These are phyloP conservation scores for Cotesia typhae DNA, from an alignment of 1,140 invertebrate species.

Conservation along the genomic window DNA sequence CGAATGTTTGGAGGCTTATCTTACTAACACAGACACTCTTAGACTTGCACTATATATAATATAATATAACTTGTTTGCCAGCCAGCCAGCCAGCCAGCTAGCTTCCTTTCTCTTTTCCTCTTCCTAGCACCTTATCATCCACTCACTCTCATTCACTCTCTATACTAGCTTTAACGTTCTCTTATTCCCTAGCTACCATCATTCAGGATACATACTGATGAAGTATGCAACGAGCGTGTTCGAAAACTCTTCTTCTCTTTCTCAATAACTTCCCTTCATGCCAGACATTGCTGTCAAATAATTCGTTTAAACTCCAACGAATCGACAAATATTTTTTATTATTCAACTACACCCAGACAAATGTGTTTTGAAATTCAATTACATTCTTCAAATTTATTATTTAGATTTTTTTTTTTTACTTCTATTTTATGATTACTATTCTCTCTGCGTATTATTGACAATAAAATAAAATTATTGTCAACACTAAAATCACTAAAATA, in stretches of 20 bases:
- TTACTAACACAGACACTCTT: conserved; percentile 12
- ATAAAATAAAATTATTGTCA: no score
- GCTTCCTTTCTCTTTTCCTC: no score
- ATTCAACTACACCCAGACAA: background rate
- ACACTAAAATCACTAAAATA: no score
- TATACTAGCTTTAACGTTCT: background rate
- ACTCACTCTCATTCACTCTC: no score
- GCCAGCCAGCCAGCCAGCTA: no score
- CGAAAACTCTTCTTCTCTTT: conserved; percentile 12
- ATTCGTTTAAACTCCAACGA: conserved; percentile 9
- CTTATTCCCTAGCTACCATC: conserved; percentile 8
- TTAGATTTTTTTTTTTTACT: no score
- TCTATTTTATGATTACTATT: no score
- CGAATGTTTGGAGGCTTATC: conserved; percentile 18
- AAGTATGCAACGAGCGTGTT: conserved; percentile 12
- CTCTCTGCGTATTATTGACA: no score
- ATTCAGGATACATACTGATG: conserved; percentile 29
- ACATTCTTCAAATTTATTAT: no score
- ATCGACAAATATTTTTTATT: conserved; percentile 11
- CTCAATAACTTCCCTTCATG: conserved; percentile 15
- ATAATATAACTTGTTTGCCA: no score
- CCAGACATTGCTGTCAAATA: conserved; percentile 6
- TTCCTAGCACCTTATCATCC: background rate
- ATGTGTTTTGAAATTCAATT: no score
- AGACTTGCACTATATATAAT: background rate